Percentiles rank a stretch among this genome's conserved stretches.
Conservation (phyloP, 1,140 invertebrate genomes). For the Drepana arcuata region DNA sequence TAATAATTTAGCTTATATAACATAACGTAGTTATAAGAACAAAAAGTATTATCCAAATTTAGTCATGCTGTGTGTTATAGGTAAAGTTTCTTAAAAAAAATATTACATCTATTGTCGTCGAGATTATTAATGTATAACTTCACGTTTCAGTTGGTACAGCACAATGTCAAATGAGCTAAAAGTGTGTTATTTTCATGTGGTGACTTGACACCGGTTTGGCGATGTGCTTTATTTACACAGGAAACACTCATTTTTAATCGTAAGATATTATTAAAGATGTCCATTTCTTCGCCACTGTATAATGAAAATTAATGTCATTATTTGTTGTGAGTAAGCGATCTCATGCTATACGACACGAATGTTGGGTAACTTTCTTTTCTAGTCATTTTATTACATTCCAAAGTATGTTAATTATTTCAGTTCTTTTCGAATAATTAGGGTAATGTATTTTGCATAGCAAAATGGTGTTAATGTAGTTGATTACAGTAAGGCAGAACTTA, state of each 20-base stretch:
- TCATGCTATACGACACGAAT: slow-evolving; percentile 27
- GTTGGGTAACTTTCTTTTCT: slow-evolving; percentile 47
- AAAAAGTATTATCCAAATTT: slow-evolving; percentile 69
- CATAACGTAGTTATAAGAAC: slow-evolving; percentile 55
- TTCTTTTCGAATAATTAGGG: slow-evolving; percentile 41
- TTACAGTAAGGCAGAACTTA: slow-evolving; percentile 28
- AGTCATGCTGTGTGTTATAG: slow-evolving; percentile 64
- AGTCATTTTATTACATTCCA: slow-evolving; percentile 67
- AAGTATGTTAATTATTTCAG: slow-evolving; percentile 50
- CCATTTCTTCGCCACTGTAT: slow-evolving; percentile 25
- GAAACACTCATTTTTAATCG: slow-evolving; percentile 10
- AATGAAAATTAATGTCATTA: slow-evolving; percentile 24
- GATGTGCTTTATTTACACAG: slow-evolving; percentile 21
- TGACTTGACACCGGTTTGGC: slow-evolving; percentile 15
- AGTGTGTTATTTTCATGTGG: slow-evolving; percentile 13
- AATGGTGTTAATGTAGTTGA: slow-evolving; percentile 56
- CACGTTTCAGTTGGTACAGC: slow-evolving; percentile 15
- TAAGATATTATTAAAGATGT: slow-evolving; percentile 16
- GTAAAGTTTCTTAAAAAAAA: slow-evolving; percentile 47
- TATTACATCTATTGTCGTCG: slow-evolving; percentile 33
- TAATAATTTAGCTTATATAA: slow-evolving; percentile 63
- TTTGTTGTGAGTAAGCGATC: slow-evolving; percentile 33
- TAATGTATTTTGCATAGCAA: slow-evolving; percentile 69
- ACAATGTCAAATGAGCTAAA: slow-evolving; percentile 22
- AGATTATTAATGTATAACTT: slow-evolving; percentile 18